Evolutionary conservation across 2,888 invertebrate genomes (phyloP).

Genomic region (Tubulanus polymorphus): DNA sequence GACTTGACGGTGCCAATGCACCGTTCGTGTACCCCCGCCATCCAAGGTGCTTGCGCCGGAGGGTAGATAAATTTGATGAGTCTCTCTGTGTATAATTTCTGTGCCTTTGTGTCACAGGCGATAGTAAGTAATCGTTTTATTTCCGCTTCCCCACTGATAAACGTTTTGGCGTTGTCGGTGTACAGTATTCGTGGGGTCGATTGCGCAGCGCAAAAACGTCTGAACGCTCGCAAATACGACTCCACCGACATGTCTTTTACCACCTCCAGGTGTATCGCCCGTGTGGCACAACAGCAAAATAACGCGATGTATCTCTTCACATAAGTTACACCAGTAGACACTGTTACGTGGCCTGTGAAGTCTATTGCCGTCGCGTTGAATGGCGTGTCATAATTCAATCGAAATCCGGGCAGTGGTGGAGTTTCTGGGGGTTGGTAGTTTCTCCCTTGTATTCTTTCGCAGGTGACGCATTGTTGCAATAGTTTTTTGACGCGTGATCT

Average conservation of each 20-base stretch:
- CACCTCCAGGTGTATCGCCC: background rate
- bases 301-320: background rate
- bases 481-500: background rate
- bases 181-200: background rate
- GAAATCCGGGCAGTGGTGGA: background rate
- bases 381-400: constrained; percentile 1
- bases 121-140: background rate
- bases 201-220: background rate
- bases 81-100: background rate
- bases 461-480: constrained; percentile 1
- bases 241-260: background rate
- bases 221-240: background rate
- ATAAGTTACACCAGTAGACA: background rate
- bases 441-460: background rate
- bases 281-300: constrained; percentile 1
- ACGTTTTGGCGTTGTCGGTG: constrained; percentile 5
- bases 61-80: background rate
- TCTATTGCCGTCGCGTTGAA: background rate
- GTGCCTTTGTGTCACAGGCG: background rate
- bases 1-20: background rate
- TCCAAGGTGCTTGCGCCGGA: constrained; percentile 1
- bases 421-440: background rate
- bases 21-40: constrained; percentile 1
- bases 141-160: background rate
- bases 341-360: background rate